These are phyloP conservation scores for Pseudomyrmex gracilis DNA, from an alignment of 1,140 invertebrate genomes.

Conservation along the genomic window DNA sequence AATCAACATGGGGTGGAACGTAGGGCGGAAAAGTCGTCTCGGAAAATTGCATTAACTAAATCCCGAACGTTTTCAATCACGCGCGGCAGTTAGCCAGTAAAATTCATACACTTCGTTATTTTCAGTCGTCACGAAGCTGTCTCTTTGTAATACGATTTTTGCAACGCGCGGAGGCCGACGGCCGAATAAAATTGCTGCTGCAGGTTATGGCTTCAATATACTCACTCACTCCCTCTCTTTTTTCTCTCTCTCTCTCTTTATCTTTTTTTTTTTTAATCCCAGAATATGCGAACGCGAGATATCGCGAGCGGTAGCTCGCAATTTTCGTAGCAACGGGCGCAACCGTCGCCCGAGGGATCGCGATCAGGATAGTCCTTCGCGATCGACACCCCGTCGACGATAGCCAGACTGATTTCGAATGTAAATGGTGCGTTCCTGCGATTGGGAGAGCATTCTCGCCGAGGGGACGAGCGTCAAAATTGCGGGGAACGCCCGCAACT, in stretches of 20 bases:
- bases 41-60: slow-evolving; percentile 54
- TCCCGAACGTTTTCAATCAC: slow-evolving; percentile 36
- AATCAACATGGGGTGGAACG: background rate
- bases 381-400: slow-evolving; percentile 60
- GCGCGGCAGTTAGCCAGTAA: slow-evolving; percentile 34
- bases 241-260: slow-evolving; percentile 1
- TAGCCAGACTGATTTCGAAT: slow-evolving; percentile 63
- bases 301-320: slow-evolving; percentile 69
- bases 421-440: slow-evolving; percentile 67
- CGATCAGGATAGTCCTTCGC: slow-evolving; percentile 58
- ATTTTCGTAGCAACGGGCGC: slow-evolving; percentile 61
- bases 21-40: background rate
- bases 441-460: slow-evolving; percentile 35
- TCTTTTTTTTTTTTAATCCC: slow-evolving; percentile 32
- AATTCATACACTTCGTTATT: slow-evolving; percentile 44
- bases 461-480: slow-evolving; percentile 59
- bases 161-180: slow-evolving; percentile 39
- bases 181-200: slow-evolving; percentile 66
- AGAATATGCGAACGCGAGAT: slow-evolving; percentile 62
- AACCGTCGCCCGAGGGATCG: slow-evolving; percentile 69
- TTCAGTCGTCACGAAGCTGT: slow-evolving; percentile 53
- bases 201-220: slow-evolving; percentile 63
- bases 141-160: slow-evolving; percentile 58
- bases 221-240: slow-evolving; percentile 27
- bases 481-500: slow-evolving; percentile 36